Base-by-base conservation (phyloP, 2,797 vertebrate genomes). In the Diceros bicornis region DNA sequence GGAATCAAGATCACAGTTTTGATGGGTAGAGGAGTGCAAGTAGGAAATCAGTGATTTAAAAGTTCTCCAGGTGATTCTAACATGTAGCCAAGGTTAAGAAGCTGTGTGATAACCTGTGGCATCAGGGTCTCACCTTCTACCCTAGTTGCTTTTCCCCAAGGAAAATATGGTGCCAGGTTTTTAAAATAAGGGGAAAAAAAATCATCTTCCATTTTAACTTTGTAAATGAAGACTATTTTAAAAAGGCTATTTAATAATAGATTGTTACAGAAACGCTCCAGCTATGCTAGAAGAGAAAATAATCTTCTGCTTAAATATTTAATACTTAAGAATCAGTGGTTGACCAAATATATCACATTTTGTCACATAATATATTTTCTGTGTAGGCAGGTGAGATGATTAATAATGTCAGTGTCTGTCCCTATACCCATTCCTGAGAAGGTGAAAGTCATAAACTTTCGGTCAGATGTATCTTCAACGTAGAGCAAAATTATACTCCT, bases 291-390 rank as follows among this genome's bases (percentile, higher is more conserved):
- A 52, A 37, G 21, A 94, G n/a, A 96, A 96, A 44, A 27, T 32
- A 57, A 1, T 32, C 27, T 81, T n/a, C 27, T 81, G 41, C 6
- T 66, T 83, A 83, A 92, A 84, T 1, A 90, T 52, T 57, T 96
- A 62, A 37, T 85, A 2, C 88, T 83, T 96, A 75, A 97, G 90
- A 95, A 71, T 69, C 50, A 44, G 34, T 13, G 52, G 0, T 5
- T 7, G 29, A 79, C 18, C 8, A 91, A 97, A 88, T 32, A 61
- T 10, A 74, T n/a, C 50, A 41, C 44, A 77, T 96, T 97, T 91
- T 64, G 62, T 96, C 41, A 78, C 66, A 79, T 29, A 75, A 96
- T 97, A 66, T 9, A 37, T 64, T 93, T 91, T 59, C 62, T 75
- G 21, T 41, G 41, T 41, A 41, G 41, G 41, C 4, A 37, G 29